Evolutionary conservation across 2,888 invertebrate genomes (phyloP), one percentile per base, ranked within the genome.

Genomic region (Sycophila texana): DNA sequence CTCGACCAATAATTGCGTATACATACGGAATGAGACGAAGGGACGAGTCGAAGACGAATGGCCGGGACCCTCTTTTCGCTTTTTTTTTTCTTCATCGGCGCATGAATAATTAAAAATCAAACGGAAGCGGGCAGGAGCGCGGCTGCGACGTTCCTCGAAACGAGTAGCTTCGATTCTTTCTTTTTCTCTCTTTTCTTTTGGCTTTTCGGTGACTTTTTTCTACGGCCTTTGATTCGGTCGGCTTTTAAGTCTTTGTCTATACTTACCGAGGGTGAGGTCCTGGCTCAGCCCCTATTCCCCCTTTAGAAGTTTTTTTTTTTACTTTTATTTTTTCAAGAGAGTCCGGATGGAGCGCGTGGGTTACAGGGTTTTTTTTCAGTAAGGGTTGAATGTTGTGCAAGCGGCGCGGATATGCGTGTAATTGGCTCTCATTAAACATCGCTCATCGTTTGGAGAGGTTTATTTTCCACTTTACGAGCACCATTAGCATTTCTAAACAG

Each of bases 1-100:
- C 86, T 84, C 82, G 80, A 79, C 84, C 86, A 86, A 87, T 87
- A 88, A 88, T 87, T 87, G 86, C 84, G 84, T 84, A 82, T 84
- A 86, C 86, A 86, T 86, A 85, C 79, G 84, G 84, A 87, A 87
- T 77, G 74, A 77, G 76, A 20, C 13, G 81, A 81, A 82, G 75
- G 81, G 80, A 81, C 82, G 79, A 53, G 73, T 66, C 78, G 58
- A 67, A 63, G 80, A 79, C 79, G 68, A 77, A 75, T 70, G 53
- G 77, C 22, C 51, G 39, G 14, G 74, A 51, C n/a, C 4, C 3
- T 73, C 57, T 60, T 58, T 60, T 14, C 12, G 16, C 47, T 26
- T 57, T 7, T 26, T 7, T 72, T 55, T 57, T 76, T 12, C 20
- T 47, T 18, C 18, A 12, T 49, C 4, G 13, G 39, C 30, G 2